Evolutionary conservation across 2,113 vertebrate genomes (phyloP), one percentile per base, ranked within the genome.

Genomic region (Blennius ocellaris): DNA sequence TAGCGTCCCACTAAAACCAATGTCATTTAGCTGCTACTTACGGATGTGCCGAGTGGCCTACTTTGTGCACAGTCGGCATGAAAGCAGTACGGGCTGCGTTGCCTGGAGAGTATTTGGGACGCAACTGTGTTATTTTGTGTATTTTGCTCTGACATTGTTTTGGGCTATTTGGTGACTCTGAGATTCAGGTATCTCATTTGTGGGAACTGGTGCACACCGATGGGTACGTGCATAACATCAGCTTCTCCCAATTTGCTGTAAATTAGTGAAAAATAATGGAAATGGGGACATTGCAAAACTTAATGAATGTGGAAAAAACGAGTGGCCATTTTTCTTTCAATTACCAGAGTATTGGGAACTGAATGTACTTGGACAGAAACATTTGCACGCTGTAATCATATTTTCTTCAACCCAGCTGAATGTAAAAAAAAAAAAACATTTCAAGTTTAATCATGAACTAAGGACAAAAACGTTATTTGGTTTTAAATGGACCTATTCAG

Each of bases 1-100:
- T 61, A 74, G 78, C 49, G 90, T 90, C 91, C 91, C 88, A 91
- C 70, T 92, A 93, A 93, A 92, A 80, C 87, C 89, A 90, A 88
- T 89, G 89, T 93, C 90, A 91, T 87, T 82, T 60, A 62, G 89
- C 68, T 82, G 79, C 76, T 74, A 76, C 80, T 90, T 77, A 68
- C 73, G 79, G 78, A 81, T 11, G 38, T 75, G 73, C 52, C 43
- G 37, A 67, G 73, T 69, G 86, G 52, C 91, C 91, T 83, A 90
- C 65, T 92, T 93, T 40, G 73, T 73, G 63, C 67, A 49, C 58
- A 58, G 68, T 44, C 64, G 30, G 70, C 50, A 67, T 74, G 30
- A 85, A 58, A 38, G 57, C 41, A 55, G 54, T 72, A 47, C 53
- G 2, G 0, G 51, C 53, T 50, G 52, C 65, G 21, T 75, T 16